Evolutionary conservation across 2,113 vertebrate genomes (phyloP).

Genomic region (Salvelinus alpinus): DNA sequence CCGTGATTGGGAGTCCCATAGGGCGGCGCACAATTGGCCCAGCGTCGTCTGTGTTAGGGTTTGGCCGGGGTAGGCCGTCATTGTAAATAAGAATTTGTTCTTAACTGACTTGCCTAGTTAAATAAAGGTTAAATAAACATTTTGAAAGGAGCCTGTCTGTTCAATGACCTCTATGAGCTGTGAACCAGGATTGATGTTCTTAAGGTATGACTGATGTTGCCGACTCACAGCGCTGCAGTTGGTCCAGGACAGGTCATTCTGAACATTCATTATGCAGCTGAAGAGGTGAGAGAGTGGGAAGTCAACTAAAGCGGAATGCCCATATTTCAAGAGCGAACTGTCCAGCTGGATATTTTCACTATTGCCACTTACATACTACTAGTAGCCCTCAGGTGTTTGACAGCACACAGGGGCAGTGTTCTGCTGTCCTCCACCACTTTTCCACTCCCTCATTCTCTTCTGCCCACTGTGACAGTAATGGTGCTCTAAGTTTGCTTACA

Average conservation of each 20-base stretch:
- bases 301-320: neutral
- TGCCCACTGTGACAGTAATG: constrained; percentile 25
- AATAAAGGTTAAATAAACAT: too few relatives aligned
- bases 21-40: too few relatives aligned
- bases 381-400: constrained; percentile 17
- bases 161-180: too few relatives aligned
- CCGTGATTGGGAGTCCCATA: too few relatives aligned
- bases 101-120: too few relatives aligned
- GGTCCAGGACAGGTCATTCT: constrained; percentile 33
- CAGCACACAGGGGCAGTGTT: too few relatives aligned
- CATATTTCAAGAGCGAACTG: constrained; percentile 1
- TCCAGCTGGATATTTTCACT: constrained; percentile 51
- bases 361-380: constrained; percentile 44
- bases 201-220: too few relatives aligned
- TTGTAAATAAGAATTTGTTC: too few relatives aligned
- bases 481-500: constrained; percentile 37
- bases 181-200: too few relatives aligned
- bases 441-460: constrained; percentile 1
- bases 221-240: constrained; percentile 33
- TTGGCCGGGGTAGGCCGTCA: too few relatives aligned
- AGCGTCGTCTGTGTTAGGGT: too few relatives aligned
- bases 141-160: too few relatives aligned
- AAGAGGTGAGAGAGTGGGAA: constrained; percentile 31
- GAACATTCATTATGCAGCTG: constrained; percentile 30
- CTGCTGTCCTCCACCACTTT: neutral